Base-by-base conservation (phyloP, 2,113 vertebrate genomes). In the Neoarius graeffei region DNA sequence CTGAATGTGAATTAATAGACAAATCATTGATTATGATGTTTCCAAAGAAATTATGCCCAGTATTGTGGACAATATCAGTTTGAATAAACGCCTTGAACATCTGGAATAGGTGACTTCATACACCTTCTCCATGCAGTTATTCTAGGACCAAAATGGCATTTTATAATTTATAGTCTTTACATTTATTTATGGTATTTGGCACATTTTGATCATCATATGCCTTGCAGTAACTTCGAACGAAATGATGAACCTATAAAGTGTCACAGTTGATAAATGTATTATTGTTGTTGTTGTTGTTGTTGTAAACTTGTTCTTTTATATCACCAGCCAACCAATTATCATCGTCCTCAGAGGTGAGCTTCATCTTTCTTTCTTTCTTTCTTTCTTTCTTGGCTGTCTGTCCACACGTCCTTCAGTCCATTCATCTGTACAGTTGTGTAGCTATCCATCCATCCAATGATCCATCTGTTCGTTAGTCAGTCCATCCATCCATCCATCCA, bases 271-370 rank as follows among this genome's bases (percentile, higher is more conserved):
- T 76, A 23, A 76, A 13, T 76, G 19, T 76, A 0, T 27, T 15
- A 8, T 56, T 79, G 56, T 10, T 42, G n/a, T 27, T 79, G 17
- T 4, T 19, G 1, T 13, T 5, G 5, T 35, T 60, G 10, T 23
- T 35, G 0, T 56, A 17, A 54, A n/a, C 4, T 7, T 30, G 42
- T 20, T n/a, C 5, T 57, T 76, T 83, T 4, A 9, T 57, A 48
- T 87, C 54, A 19, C 11, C 77, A 42, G 42, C 13, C 50, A 76
- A 6, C 73, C 25, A 23, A 20, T 20, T 64, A 92, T 94, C 93
- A 90, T 94, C 94, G 1, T 67, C 91, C 91, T 94, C 95, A 91
- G 90, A 96, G 95, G 97, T 97, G 93, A 93, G 94, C 14, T 60
- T 81, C 86, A 91, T 59, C 10, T 1, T 25, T 66, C 25, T 2